Evolutionary conservation across 2,797 vertebrate genomes (phyloP), one percentile per base, ranked within the genome.

Genomic region (Crypturellus tataupa): DNA sequence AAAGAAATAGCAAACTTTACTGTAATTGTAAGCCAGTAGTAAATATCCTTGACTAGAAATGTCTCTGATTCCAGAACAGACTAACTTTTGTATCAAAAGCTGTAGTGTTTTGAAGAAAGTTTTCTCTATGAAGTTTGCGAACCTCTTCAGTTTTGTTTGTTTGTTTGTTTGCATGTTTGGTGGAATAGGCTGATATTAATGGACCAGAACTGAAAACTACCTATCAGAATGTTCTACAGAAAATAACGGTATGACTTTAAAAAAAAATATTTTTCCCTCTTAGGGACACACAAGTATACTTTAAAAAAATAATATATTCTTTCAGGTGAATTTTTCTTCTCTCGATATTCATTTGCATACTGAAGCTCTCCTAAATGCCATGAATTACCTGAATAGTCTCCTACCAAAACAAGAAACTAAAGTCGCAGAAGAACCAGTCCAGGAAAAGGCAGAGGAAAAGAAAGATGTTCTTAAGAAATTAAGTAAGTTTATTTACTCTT

Each of bases 281-380:
- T 59, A 68, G 68, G 56, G 78, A 16, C 21, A 70, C 3, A 71
- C 58, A 59, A 35, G 67, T 53, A 21, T 89, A 8, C 39, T 79
- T 31, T n/a, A 39, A 96, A 91, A 97, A 89, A 29, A 84, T 35
- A 47, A 4, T 13, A 87, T 90, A 29, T 94, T 95, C 53, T 93
- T 90, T 73, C 85, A 98, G 98, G 98, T 98, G 49, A 99, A 98
- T 96, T 99, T 99, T 97, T 99, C 99, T 23, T 99, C 99, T 71
- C 95, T 99, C 97, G 99, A 99, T 95, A 96, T 99, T 88, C 98
- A 99, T 97, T 98, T 99, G 80, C 99, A 99, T 89, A 99, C 99
- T 1, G 99, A 99, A 97, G 98, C 99, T 93, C 98, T 99, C 56
- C 97, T 99, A 72, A 99, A 98, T 96, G 97, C 99, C 79, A 98